Percentiles rank a stretch among this genome's conserved stretches.
Conservation (phyloP, 2,113 vertebrate genomes). For the Lepidiolamprologus cunningtoni region DNA sequence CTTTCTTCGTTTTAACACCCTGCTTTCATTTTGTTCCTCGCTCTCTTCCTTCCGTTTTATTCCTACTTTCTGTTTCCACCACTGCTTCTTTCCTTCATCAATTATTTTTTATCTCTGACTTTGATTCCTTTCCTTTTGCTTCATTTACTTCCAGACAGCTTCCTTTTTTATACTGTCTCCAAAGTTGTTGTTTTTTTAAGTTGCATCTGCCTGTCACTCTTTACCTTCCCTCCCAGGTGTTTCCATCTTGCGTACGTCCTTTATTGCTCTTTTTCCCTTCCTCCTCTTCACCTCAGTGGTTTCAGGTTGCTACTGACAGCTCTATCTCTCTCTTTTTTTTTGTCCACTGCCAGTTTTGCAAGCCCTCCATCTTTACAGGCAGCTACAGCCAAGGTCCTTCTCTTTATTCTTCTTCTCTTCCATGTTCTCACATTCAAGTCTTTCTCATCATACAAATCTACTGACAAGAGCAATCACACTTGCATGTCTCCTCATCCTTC, state of each 20-base stretch:
- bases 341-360: background rate
- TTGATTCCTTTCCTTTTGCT: background rate
- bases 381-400: background rate
- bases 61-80: background rate
- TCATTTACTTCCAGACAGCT: background rate
- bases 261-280: background rate
- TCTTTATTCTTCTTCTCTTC: background rate
- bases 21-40: background rate
- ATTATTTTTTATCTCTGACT: background rate
- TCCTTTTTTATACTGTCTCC: background rate
- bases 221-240: background rate
- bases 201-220: background rate
- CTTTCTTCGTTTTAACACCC: background rate
- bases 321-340: background rate
- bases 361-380: background rate
- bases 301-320: background rate
- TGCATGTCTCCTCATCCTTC: background rate
- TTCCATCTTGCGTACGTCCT: background rate
- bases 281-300: background rate
- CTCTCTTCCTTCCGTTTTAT: background rate
- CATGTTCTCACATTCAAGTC: background rate
- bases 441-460: background rate
- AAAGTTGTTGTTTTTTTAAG: background rate
- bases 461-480: constrained; percentile 8
- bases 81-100: background rate